Evolutionary conservation across 2,888 invertebrate genomes (phyloP), one percentile per base, ranked within the genome.

Genomic region (Trachelus stipa): DNA sequence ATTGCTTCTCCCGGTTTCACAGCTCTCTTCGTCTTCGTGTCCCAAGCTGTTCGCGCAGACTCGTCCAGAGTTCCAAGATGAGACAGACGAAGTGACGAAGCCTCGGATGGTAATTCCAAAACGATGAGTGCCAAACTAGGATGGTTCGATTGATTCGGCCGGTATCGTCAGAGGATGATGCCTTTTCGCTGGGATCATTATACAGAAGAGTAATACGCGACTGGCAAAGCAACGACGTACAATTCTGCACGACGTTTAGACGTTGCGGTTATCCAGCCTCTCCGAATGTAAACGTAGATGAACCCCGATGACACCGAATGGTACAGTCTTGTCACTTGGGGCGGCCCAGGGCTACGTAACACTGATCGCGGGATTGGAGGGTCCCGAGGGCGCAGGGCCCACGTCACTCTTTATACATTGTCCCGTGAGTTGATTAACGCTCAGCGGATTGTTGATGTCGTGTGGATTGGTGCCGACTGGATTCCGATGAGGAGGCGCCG

Each of bases 391-490:
- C 79, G 87, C 84, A 79, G 88, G 85, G 80, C 88, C 86, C 84
- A 90, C 90, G 84, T 92, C 92, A 85, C 90, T 91, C 85, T 92
- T 92, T 86, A 92, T 91, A 88, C 92, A 92, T 91, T 96, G 95
- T 85, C 96, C 96, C 81, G 97, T 97, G 85, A 98, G 93, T 92
- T 97, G 97, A 88, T 97, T 97, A 79, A 98, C 97, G 91, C 97
- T 97, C 73, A 98, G 93, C 79, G 98, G 98, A 93, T 98, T 97
- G 93, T 98, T 98, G 84, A 96, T 95, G 92, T 98, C 97, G 86
- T 97, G 95, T 71, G 97, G 97, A 92, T 97, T 97, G 74, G 97
- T 97, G 80, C 97, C 97, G 79, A 97, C 97, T 71, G 97, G 97
- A 91, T 96, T 95, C 83, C 97, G 93, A 83, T 93, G 93, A 77